Percentiles rank a stretch among this genome's conserved stretches.
phyloP scores from a whole-genome alignment of 2,113 vertebrate genomes.

The Guaruba guarouba region DNA sequence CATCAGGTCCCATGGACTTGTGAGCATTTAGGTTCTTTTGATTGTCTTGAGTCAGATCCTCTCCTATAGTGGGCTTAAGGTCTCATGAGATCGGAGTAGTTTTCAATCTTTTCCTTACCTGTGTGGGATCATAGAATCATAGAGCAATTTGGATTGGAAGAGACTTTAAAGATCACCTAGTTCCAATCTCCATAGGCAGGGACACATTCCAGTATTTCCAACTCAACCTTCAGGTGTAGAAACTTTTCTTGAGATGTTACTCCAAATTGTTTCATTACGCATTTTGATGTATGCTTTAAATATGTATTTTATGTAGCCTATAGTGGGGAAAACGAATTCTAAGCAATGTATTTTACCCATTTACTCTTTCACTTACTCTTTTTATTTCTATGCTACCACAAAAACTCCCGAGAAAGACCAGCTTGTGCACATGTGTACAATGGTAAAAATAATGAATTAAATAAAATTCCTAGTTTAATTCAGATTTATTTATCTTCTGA shows the following conservation, averaged over 20 bases:
- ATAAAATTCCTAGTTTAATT: background rate
- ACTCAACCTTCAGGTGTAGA: background rate
- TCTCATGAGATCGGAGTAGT: too few relatives aligned
- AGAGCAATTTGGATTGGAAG: too few relatives aligned
- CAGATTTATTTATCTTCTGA: background rate
- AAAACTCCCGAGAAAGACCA: background rate
- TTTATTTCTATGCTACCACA: background rate
- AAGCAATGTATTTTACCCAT: background rate
- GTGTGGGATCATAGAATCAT: background rate
- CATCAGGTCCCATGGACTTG: too few relatives aligned
- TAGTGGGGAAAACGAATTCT: background rate
- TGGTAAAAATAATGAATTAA: background rate
- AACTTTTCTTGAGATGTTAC: background rate
- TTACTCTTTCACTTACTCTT: background rate
- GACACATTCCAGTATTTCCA: background rate
- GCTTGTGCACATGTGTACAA: background rate
- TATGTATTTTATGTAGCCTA: background rate
- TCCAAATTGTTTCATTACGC: background rate
- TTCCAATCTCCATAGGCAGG: background rate
- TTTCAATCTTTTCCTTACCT: background rate
- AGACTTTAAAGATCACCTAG: background rate
- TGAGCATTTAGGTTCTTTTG: too few relatives aligned
- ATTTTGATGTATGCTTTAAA: background rate
- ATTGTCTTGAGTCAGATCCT: too few relatives aligned
- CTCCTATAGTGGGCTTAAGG: too few relatives aligned